Evolutionary conservation across 2,888 invertebrate species (phyloP), one percentile per base, ranked within the genome.

Genomic region (Cosmorhoe ocellata): DNA sequence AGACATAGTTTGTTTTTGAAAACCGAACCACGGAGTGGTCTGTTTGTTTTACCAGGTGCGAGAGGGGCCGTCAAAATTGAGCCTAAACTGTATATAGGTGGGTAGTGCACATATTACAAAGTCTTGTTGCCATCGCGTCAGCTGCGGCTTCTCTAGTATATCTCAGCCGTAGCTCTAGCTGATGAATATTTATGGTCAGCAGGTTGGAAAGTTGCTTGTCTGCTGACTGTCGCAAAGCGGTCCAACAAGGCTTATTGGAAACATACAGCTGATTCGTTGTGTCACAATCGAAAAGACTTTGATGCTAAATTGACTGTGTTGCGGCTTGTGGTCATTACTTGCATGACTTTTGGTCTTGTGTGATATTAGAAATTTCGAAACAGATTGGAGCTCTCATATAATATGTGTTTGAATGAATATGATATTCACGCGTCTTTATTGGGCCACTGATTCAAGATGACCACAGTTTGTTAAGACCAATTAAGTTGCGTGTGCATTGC

Each of bases 1-100:
- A 83, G 84, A 83, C 81, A 80, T 69, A 75, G 70, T 77, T 18
- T 77, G 74, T 78, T 73, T 79, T 83, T 82, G 72, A 44, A 66
- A 74, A 74, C 75, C 76, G 65, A 74, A 74, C 75, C 76, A 64
- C 67, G 71, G 65, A 73, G 68, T 68, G 74, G 66, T 68, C 76
- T 71, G 66, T 79, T 70, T 83, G 81, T 81, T 69, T 82, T 76
- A 76, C 74, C 63, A 74, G 78, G 82, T 77, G 81, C 71, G 74
- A 80, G 74, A 80, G 76, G 81, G 82, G 77, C 69, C 86, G 85
- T 82, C 90, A 87, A 90, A 88, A 90, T 90, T 90, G 90, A 89
- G 85, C 86, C 90, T 79, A 90, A 88, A 84, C 81, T 90, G 82
- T 90, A 89, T 83, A 72, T 89, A 87, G 90, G 90, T 90, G 72